A percentile compares a stretch with the other conserved stretches of the same genome.
Conservation (phyloP, 2,797 vertebrate species). For the Sebastes melanostomus region DNA sequence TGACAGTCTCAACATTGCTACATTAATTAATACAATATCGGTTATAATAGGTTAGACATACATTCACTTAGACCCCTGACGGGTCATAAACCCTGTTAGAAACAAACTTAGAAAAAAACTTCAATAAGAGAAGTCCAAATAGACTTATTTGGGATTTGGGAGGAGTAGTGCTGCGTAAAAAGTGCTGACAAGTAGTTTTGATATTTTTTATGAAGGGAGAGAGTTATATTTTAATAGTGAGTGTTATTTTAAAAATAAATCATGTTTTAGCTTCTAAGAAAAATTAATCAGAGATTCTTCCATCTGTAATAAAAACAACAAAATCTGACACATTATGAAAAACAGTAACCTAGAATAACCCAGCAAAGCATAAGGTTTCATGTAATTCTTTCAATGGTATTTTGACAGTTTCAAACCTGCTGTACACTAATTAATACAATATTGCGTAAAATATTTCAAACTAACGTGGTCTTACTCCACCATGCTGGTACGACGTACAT, state of each 20-base stretch:
- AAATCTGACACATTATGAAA: background rate
- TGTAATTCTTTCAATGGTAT: background rate
- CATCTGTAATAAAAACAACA: background rate
- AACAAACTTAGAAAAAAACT: background rate
- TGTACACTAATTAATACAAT: background rate
- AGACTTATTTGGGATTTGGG: background rate
- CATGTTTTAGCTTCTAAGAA: background rate
- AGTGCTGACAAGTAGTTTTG: background rate
- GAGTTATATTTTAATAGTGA: background rate
- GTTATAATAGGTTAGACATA: no score
- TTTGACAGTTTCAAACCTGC: background rate
- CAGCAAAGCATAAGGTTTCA: no score
- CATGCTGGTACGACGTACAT: no score
- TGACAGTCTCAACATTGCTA: background rate
- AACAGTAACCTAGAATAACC: no score
- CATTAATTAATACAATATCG: background rate
- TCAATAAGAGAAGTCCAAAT: background rate
- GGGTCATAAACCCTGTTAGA: background rate
- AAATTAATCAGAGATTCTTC: background rate
- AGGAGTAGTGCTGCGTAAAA: background rate
- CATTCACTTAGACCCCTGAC: background rate
- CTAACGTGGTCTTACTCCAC: background rate
- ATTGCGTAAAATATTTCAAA: background rate
- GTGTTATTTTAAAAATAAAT: background rate
- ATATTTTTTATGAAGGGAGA: background rate